Conservation (phyloP, 2,113 vertebrate species). For the Psittacus erithacus region DNA sequence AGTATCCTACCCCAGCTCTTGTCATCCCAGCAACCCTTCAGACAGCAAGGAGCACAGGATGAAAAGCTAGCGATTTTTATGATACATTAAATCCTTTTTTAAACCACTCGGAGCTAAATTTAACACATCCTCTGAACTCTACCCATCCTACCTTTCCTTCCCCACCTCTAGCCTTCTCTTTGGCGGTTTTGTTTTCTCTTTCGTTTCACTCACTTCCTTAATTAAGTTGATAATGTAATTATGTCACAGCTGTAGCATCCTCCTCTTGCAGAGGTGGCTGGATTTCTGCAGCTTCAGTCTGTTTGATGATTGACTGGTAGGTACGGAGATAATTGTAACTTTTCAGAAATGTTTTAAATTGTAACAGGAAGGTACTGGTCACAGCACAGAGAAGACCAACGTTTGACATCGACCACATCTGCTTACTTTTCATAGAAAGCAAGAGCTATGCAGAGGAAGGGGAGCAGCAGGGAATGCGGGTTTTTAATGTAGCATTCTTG, state of each 20-base stretch:
- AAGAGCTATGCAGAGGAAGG: not conserved
- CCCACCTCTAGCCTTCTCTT: constrained; percentile 65
- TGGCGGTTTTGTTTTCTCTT: constrained; percentile 68
- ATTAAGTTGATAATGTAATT: constrained; percentile 74
- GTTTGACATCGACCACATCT: not conserved
- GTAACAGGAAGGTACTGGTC: not conserved
- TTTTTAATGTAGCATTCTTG: not conserved
- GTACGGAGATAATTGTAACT: constrained; percentile 60
- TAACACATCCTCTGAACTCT: constrained; percentile 66
- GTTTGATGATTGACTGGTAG: constrained; percentile 63
- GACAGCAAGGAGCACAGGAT: not conserved
- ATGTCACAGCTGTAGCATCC: constrained; percentile 72
- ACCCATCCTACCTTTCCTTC: constrained; percentile 65
- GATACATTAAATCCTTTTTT: constrained; percentile 40
- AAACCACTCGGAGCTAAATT: constrained; percentile 65
- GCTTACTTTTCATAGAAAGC: not conserved
- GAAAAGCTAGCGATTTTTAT: constrained; percentile 32
- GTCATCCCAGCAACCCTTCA: not conserved
- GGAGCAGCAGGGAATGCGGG: not conserved
- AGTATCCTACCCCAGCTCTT: not conserved
- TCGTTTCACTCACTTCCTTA: constrained; percentile 69
- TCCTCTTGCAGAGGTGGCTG: constrained; percentile 68
- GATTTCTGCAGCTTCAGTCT: constrained; percentile 64
- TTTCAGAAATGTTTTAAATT: constrained; percentile 50
- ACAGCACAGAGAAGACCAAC: not conserved